Base-by-base conservation (phyloP, 2,113 vertebrate genomes). In the Riparia riparia region DNA sequence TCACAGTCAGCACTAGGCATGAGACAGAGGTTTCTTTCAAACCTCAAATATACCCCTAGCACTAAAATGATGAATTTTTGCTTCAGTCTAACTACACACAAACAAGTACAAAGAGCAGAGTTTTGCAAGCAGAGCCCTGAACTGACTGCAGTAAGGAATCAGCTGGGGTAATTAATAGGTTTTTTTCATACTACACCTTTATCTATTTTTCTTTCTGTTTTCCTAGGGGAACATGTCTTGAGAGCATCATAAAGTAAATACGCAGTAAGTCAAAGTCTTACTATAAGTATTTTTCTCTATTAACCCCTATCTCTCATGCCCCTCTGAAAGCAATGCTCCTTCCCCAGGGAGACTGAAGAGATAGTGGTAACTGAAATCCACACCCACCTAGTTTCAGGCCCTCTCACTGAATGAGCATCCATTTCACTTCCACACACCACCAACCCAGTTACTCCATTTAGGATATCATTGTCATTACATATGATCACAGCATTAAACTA, bases 401-500 rank as follows among this genome's bases (percentile, higher is more conserved):
- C 24, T 12, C 29, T 45, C 47, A 82, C 3, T 45, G 32, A 61
- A 50, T 1, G 2, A 47, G 17, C n/a, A 51, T 2, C 39, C 6
- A 28, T 10, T 34, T 60, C 32, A 16, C 9, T n/a, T 17, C 2
- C 10, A 16, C 0, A 2, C 8, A 13, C 17, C 39, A 60, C 15
- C 19, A 47, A 37, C 1, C 10, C 2, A 0, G 13, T 22, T 6
- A 16, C 26, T 56, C 21, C 1, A 1, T 4, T 47, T 44, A 31
- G 9, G 20, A 9, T 44, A 64, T 25, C 37, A 17, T 0, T 3
- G 11, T 34, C 66, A 44, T 11, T 19, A 28, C 32, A 28, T 31
- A 22, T 18, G 14, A 28, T 15, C 29, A 41, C 12, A 77, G 37
- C 4, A 10, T 8, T 26, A 8, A 56, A 50, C 4, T 5, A 15